phyloP scores from a whole-genome alignment of 2,797 vertebrate species.

The Channa striata region DNA sequence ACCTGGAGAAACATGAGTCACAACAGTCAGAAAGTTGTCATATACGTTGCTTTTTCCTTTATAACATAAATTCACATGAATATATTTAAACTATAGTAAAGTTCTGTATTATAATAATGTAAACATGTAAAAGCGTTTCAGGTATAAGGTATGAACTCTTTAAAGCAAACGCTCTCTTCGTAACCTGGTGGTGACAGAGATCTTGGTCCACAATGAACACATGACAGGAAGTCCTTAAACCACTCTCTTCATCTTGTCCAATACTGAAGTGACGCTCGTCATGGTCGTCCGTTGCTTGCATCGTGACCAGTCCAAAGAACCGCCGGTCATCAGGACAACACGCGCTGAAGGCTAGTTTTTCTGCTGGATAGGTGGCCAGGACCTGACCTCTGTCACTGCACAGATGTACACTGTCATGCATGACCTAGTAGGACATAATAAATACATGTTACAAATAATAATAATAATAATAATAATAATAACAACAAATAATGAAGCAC shows the following conservation, averaged over 20 bases:
- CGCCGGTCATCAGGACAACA: slow-evolving; percentile 95
- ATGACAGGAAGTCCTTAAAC: slow-evolving; percentile 95
- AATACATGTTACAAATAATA: slow-evolving; percentile 16
- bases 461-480: too few relatives aligned
- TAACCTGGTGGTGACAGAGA: slow-evolving; percentile 92
- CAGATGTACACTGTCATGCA: slow-evolving; percentile 95
- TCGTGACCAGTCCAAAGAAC: slow-evolving; percentile 97
- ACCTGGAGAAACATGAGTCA: slow-evolving; percentile 67
- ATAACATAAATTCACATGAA: background rate
- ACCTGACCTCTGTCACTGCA: slow-evolving; percentile 89
- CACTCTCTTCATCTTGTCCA: slow-evolving; percentile 86
- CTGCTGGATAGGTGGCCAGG: slow-evolving; percentile 94
- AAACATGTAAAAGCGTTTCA: too few relatives aligned
- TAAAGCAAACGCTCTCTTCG: background rate
- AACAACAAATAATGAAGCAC: background rate
- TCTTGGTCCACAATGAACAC: slow-evolving; percentile 98
- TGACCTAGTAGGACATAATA: slow-evolving; percentile 76
- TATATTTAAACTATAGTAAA: background rate
- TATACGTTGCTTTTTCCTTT: background rate
- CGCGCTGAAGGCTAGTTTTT: slow-evolving; percentile 97
- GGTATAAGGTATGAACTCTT: too few relatives aligned
- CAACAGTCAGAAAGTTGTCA: background rate
- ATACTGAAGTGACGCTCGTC: slow-evolving; percentile 66
- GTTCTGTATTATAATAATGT: too few relatives aligned
- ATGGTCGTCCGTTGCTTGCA: slow-evolving; percentile 91